A percentile compares a stretch with the other conserved stretches of the same genome.
phyloP scores from a whole-genome alignment of 1,140 invertebrate species.

The Pemphigus obesinymphae region DNA sequence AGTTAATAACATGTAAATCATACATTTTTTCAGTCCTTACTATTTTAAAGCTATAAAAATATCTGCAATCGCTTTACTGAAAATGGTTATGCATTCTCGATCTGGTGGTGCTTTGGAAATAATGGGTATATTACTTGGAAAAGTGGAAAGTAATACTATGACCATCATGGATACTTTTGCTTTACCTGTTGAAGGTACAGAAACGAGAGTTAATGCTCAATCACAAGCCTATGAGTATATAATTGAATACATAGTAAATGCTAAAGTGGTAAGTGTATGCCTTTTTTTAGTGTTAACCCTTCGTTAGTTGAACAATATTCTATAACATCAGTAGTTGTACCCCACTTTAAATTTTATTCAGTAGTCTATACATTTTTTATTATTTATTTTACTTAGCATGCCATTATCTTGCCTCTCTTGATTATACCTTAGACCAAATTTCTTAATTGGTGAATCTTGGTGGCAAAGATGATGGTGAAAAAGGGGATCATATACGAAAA shows the following conservation, averaged over 20 bases:
- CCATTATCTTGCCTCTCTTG: too few species aligned
- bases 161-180: constrained; percentile 97
- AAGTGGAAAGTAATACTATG: constrained; percentile 84
- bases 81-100: constrained; percentile 99
- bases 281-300: too few species aligned
- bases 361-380: too few species aligned
- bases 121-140: constrained; percentile 96
- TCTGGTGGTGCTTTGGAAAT: constrained; percentile 95
- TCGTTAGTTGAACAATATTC: too few species aligned
- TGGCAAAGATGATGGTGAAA: too few species aligned
- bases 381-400: too few species aligned
- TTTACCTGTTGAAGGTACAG: constrained; percentile 94
- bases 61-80: constrained; percentile 91
- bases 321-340: too few species aligned
- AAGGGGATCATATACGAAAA: too few species aligned
- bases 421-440: too few species aligned
- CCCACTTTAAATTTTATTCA: too few species aligned
- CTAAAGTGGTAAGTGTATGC: constrained; percentile 85
- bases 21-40: constrained; percentile 85
- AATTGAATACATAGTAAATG: constrained; percentile 96
- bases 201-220: constrained; percentile 98
- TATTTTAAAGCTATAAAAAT: constrained; percentile 99
- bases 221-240: constrained; percentile 99
- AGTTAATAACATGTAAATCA: too few species aligned
- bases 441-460: too few species aligned